phyloP scores from a whole-genome alignment of 2,113 vertebrate species.

The Edolisoma coerulescens region DNA sequence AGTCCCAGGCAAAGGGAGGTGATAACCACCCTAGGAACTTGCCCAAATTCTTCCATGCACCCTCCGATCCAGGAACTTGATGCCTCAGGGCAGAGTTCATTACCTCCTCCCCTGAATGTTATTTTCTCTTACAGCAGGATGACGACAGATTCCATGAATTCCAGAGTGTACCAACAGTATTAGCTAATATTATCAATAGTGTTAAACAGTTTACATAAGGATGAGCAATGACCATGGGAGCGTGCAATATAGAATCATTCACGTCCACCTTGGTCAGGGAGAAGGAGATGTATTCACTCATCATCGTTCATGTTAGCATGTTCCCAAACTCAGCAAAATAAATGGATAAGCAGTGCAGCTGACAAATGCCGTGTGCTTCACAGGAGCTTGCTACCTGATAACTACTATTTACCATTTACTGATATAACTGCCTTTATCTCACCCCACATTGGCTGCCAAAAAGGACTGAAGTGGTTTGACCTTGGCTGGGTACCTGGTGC shows the following conservation, averaged over 20 bases:
- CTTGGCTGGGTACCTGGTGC: not conserved
- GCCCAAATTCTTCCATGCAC: not conserved
- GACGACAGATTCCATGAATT: not conserved
- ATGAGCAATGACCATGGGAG: not conserved
- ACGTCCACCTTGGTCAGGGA: not conserved
- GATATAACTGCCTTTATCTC: not conserved
- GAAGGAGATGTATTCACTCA: not conserved
- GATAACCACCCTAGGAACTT: not conserved
- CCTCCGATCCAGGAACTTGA: not conserved
- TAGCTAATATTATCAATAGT: not conserved
- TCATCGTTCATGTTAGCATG: rapidly evolving
- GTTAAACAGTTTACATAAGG: not conserved
- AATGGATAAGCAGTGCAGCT: not conserved
- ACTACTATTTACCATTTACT: not conserved
- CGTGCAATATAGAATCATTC: not conserved
- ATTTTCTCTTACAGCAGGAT: not conserved
- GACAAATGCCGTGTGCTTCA: not conserved
- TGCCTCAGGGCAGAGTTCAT: not conserved
- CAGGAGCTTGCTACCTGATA: not conserved
- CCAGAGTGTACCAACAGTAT: rapidly evolving
- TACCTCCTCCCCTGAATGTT: not conserved
- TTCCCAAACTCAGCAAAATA: not conserved
- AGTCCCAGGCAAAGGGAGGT: not conserved
- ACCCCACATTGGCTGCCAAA: not conserved
- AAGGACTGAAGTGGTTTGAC: not conserved